phyloP scores from a whole-genome alignment of 2,888 invertebrate genomes.

The Malthinus seriepunctatus region DNA sequence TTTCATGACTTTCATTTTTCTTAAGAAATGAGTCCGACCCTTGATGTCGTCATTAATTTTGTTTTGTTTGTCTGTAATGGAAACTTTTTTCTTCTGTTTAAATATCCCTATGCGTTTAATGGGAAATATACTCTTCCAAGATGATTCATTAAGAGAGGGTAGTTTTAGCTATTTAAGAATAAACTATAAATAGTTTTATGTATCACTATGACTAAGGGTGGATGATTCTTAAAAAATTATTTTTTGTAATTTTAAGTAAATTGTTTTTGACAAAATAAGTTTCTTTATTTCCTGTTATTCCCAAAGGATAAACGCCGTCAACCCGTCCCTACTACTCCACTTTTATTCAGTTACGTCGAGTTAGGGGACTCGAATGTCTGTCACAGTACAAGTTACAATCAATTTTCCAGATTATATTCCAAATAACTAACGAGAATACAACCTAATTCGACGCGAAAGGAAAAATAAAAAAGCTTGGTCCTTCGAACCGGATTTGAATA shows the following conservation, averaged over 20 bases:
- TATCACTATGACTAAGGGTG: no score
- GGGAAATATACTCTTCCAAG: no score
- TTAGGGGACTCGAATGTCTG: slow-evolving; percentile 20
- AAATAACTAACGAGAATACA: slow-evolving; percentile 7
- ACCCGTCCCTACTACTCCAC: slow-evolving; percentile 20
- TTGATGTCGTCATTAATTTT: slow-evolving; percentile 5
- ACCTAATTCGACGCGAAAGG: neutral
- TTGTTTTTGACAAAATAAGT: slow-evolving; percentile 6
- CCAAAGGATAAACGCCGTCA: slow-evolving; percentile 19
- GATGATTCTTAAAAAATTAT: no score
- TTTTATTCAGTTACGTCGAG: slow-evolving; percentile 23
- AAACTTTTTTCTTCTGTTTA: no score
- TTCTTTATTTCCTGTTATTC: slow-evolving; percentile 10
- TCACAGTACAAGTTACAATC: slow-evolving; percentile 24
- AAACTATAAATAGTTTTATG: no score
- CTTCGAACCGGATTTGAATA: no score
- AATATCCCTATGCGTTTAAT: no score
- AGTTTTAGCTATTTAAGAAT: no score
- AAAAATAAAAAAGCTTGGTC: no score
- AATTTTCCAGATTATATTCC: slow-evolving; percentile 17
- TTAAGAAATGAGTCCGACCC: slow-evolving; percentile 1
- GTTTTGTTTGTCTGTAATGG: neutral
- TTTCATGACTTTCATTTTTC: slow-evolving; percentile 7
- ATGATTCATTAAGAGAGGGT: no score
- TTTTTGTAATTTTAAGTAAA: neutral